Percentiles rank a stretch among this genome's conserved stretches.
phyloP scores from a whole-genome alignment of 1,140 invertebrate genomes.

The Antheraea pernyi region DNA sequence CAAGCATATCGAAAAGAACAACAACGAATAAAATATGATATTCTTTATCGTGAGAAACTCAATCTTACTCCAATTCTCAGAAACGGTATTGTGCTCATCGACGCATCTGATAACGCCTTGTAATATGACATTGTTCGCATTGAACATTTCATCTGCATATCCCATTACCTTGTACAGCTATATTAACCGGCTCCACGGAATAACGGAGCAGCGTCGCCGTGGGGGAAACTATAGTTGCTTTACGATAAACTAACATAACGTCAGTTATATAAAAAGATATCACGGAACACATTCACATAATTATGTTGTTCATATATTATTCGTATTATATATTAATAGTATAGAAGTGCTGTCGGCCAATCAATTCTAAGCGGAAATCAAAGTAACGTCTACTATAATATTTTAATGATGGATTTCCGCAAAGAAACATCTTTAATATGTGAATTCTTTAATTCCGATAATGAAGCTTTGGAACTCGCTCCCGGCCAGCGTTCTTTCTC shows the following conservation, averaged over 20 bases:
- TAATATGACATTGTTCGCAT: slow-evolving; percentile 58
- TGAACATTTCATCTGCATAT: slow-evolving; percentile 45
- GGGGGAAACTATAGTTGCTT: neutral
- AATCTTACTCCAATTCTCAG: neutral
- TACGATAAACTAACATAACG: neutral
- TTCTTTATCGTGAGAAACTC: neutral
- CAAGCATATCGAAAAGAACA: neutral
- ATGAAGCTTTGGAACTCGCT: no score
- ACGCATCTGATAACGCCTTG: slow-evolving; percentile 9
- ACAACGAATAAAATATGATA: neutral
- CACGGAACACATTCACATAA: neutral
- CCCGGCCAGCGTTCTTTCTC: no score
- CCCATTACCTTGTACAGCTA: slow-evolving; percentile 45
- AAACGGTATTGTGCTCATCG: neutral
- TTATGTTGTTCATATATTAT: neutral
- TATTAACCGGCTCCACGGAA: slow-evolving; percentile 34
- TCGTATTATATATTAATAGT: no score
- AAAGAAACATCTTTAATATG: no score
- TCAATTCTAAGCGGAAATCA: no score
- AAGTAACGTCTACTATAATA: no score
- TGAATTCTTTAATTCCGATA: no score
- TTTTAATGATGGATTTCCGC: no score
- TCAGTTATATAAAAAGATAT: neutral
- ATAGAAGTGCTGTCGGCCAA: no score
- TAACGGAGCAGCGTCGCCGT: slow-evolving; percentile 16